Evolutionary conservation across 2,888 invertebrate genomes (phyloP), one percentile per base, ranked within the genome.

Genomic region (Meganola albula): DNA sequence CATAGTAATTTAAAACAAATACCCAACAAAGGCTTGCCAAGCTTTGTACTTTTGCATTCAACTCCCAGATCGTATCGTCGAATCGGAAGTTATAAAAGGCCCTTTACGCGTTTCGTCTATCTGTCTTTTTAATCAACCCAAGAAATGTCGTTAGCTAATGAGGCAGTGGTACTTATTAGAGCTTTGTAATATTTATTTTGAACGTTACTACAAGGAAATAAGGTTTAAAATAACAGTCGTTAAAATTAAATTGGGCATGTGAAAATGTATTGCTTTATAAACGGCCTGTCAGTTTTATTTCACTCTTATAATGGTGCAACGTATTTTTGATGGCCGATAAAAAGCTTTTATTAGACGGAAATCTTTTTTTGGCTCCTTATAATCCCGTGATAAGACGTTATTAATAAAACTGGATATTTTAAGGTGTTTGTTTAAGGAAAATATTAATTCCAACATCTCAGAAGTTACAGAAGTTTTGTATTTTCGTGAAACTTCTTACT

Each of bases 111-210:
- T 32, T 46, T n/a, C 40, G 43, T 40, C 42, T 53, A 53, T 53
- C 57, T 52, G 36, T 44, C 47, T 40, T 47, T 51, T 49, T 36
- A 50, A 59, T 62, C 58, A 50, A 48, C 44, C 34, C 49, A 51
- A 59, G 48, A 61, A 57, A 58, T 44, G 48, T 53, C 46, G 53
- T 51, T 44, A 39, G 44, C 49, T 62, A 60, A 62, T 62, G 56
- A 60, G 55, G 44, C 47, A 50, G 44, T 45, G 47, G 32, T 40
- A 55, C 41, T 53, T 44, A 43, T 48, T 40, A 41, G 31, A 40
- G 25, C 14, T 18, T 22, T 27, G 11, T 7, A 2, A 28, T 12
- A 3, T 11, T 8, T 22, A 43, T 32, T 44, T 32, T 23, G 12
- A 44, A 40, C 42, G 34, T 30, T 55, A 40, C 27, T 9, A 2